phyloP scores from a whole-genome alignment of 2,113 vertebrate species.

The Alethe castanea region DNA sequence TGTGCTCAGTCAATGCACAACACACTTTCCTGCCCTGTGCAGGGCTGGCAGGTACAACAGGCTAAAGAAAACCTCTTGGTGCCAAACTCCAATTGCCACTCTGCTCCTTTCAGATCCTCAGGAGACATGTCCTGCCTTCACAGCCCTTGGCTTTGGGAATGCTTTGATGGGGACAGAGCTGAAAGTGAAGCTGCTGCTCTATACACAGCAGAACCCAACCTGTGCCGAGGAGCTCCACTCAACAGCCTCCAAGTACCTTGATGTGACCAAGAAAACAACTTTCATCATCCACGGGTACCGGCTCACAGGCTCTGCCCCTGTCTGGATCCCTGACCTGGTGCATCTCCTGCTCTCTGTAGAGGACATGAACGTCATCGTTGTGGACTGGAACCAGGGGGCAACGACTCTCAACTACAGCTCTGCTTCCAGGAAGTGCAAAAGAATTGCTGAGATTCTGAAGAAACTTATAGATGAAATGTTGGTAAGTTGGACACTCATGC shows the following conservation, averaged over 20 bases:
- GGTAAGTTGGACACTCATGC: slow-evolving; percentile 64
- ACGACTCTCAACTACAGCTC: slow-evolving; percentile 84
- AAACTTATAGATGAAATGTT: slow-evolving; percentile 81
- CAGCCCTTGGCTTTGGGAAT: slow-evolving; percentile 77
- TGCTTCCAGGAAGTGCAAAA: slow-evolving; percentile 76
- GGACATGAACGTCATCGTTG: slow-evolving; percentile 86
- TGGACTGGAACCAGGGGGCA: slow-evolving; percentile 93
- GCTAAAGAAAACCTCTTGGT: neutral
- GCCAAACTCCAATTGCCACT: neutral
- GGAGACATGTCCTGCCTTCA: slow-evolving; percentile 81
- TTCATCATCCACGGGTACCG: slow-evolving; percentile 90
- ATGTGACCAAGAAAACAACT: slow-evolving; percentile 78
- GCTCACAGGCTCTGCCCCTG: slow-evolving; percentile 81
- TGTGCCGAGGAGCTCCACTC: slow-evolving; percentile 78
- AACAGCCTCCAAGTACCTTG: slow-evolving; percentile 69
- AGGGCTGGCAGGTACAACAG: neutral
- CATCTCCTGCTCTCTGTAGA: slow-evolving; percentile 73
- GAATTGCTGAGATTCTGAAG: slow-evolving; percentile 83
- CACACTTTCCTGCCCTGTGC: neutral
- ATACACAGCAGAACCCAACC: slow-evolving; percentile 75
- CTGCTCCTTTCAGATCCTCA: slow-evolving; percentile 68
- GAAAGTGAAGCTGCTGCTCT: slow-evolving; percentile 84
- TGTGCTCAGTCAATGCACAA: neutral
- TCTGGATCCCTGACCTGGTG: slow-evolving; percentile 82
- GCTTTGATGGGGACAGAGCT: slow-evolving; percentile 85